Conservation (phyloP, 2,888 invertebrate genomes). For the Tortrix viridana region DNA sequence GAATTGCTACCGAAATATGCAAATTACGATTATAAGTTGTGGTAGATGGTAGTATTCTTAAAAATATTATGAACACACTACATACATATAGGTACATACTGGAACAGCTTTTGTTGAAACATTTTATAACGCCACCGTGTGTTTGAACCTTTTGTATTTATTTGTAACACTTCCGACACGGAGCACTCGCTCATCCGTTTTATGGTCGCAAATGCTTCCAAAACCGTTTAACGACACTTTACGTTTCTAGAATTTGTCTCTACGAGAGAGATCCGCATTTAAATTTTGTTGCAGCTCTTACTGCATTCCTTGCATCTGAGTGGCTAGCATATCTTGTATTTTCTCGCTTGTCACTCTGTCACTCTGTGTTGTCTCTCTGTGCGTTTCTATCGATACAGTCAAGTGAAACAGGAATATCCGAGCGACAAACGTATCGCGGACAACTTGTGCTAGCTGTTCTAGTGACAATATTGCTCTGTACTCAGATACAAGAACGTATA, state of each 20-base stretch:
- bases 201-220: conserved; percentile 11
- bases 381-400: too few relatives aligned
- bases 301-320: not conserved
- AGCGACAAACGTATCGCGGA: too few relatives aligned
- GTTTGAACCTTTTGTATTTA: not conserved
- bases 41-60: not conserved
- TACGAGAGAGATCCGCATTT: not conserved
- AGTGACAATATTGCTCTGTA: too few relatives aligned
- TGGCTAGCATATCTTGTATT: not conserved
- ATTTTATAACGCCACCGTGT: too few relatives aligned
- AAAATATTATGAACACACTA: not conserved
- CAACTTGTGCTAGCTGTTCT: too few relatives aligned
- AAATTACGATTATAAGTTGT: conserved; percentile 27
- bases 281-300: conserved; percentile 8
- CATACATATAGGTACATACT: too few relatives aligned
- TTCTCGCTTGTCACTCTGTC: too few relatives aligned
- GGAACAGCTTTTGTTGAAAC: too few relatives aligned
- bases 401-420: too few relatives aligned
- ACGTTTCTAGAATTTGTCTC: not conserved
- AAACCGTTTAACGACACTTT: conserved; percentile 9
- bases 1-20: conserved; percentile 27
- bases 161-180: not conserved
- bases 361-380: too few relatives aligned
- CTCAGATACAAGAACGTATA: too few relatives aligned
- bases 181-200: conserved; percentile 14